Evolutionary conservation across 2,888 invertebrate species (phyloP).

Genomic region (Mythimna impura): DNA sequence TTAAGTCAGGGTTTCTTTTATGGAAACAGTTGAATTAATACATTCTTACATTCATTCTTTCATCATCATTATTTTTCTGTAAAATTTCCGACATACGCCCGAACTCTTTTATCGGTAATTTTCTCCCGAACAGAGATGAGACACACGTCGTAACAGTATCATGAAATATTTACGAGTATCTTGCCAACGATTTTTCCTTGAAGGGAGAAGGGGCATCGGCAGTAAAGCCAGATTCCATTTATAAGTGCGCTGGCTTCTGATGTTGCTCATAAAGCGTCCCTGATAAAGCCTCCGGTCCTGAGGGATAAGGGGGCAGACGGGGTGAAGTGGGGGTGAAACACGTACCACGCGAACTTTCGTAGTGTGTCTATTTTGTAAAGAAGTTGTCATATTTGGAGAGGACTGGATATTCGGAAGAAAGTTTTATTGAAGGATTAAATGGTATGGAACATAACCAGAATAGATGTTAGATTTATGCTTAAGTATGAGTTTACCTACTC

Average conservation of each 20-base stretch:
- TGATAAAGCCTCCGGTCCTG: constrained; percentile 77
- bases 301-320: constrained; percentile 67
- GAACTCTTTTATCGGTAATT: constrained; percentile 59
- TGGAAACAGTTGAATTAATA: constrained; percentile 5
- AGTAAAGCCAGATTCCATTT: constrained; percentile 80
- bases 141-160: constrained; percentile 68
- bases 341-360: constrained; percentile 53
- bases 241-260: constrained; percentile 77
- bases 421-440: constrained; percentile 26
- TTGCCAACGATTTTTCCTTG: constrained; percentile 70
- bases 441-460: constrained; percentile 2
- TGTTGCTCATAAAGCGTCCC: constrained; percentile 79
- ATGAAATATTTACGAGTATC: constrained; percentile 77
- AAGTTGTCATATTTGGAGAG: constrained; percentile 53
- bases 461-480: neutral
- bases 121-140: constrained; percentile 64
- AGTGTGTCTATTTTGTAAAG: constrained; percentile 54
- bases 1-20: constrained; percentile 9
- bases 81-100: constrained; percentile 37
- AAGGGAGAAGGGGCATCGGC: constrained; percentile 64
- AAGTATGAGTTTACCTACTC: constrained; percentile 4
- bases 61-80: neutral
- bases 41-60: too few relatives aligned
- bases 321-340: constrained; percentile 55
- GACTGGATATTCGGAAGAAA: constrained; percentile 26